Conservation (phyloP, 2,113 vertebrate species). For the Ibidorhyncha struthersii region DNA sequence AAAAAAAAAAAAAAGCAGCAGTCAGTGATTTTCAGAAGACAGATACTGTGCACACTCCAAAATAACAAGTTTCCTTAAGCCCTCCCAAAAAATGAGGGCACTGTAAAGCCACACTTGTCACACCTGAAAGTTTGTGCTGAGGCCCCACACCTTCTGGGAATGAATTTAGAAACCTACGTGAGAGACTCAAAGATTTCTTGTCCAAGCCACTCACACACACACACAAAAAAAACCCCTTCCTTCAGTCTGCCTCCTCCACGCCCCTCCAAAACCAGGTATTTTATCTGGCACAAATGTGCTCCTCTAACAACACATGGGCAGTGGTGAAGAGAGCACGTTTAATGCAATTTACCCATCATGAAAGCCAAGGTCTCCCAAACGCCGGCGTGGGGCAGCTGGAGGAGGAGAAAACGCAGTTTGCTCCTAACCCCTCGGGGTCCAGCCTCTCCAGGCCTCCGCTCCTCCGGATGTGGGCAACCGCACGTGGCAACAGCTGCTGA, state of each 20-base stretch:
- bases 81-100: neutral
- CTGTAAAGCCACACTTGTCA: neutral
- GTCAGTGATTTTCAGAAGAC: neutral
- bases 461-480: rapidly evolving
- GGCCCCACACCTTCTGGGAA: neutral
- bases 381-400: rapidly evolving
- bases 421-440: neutral
- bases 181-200: neutral
- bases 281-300: neutral
- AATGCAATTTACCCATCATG: neutral
- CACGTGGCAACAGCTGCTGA: neutral
- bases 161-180: neutral
- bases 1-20: neutral
- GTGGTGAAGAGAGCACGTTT: neutral
- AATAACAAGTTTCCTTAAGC: neutral
- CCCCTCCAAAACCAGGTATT: neutral
- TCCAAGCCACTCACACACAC: neutral
- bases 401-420: neutral
- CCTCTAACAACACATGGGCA: neutral
- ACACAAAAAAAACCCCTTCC: neutral
- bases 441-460: neutral
- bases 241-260: neutral
- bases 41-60: neutral
- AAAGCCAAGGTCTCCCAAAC: neutral
- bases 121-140: neutral